Evolutionary conservation across 2,113 vertebrate species (phyloP).

Genomic region (Sinocyclocheilus anshuiensis): DNA sequence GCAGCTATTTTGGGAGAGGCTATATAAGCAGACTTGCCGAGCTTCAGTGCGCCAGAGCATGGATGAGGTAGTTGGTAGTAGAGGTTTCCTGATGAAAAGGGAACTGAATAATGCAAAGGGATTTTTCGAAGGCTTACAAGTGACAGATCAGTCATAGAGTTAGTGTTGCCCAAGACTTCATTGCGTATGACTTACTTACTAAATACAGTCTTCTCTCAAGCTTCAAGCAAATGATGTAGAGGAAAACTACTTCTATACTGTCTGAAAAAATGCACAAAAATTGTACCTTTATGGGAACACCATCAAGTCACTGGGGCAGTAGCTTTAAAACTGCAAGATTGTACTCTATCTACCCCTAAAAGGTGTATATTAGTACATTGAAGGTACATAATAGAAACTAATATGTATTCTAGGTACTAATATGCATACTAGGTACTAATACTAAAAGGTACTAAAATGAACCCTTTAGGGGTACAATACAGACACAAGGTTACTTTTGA

Average conservation of each 20-base stretch:
- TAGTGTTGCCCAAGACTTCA: slow-evolving; percentile 9
- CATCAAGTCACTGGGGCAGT: background rate
- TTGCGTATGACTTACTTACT: background rate
- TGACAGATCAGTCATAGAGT: background rate
- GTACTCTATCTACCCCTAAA: background rate
- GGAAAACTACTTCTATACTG: background rate
- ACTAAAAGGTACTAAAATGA: too few species aligned
- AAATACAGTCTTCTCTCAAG: background rate
- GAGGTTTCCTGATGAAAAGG: slow-evolving; percentile 6
- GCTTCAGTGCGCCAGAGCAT: slow-evolving; percentile 27
- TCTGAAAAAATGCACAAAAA: background rate
- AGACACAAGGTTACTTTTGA: background rate
- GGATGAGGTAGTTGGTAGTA: background rate
- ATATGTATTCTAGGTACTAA: background rate
- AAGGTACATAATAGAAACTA: background rate
- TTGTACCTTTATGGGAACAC: background rate
- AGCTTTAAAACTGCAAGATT: background rate
- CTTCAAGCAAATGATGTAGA: background rate
- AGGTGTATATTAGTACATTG: background rate
- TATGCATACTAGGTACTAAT: background rate
- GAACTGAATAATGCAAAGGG: slow-evolving; percentile 15
- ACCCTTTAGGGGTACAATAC: background rate
- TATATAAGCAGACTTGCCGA: slow-evolving; percentile 79
- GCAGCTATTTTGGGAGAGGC: slow-evolving; percentile 86
- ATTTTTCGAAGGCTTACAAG: background rate